A percentile compares a stretch with the other conserved stretches of the same genome.
phyloP scores from a whole-genome alignment of 1,140 invertebrate genomes.

The Drosophila leontia region DNA sequence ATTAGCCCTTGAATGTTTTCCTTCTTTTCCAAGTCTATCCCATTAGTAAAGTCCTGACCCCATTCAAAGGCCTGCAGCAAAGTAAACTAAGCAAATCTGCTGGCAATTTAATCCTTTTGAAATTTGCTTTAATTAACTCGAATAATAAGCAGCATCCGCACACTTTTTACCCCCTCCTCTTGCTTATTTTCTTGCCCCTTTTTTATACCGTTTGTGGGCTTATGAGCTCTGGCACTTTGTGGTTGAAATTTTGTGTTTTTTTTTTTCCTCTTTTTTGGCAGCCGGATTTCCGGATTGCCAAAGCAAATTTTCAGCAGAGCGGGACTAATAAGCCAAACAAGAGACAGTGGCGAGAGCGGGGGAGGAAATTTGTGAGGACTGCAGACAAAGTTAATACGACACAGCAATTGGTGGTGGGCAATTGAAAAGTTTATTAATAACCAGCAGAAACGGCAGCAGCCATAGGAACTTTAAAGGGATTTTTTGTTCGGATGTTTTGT shows the following conservation, averaged over 20 bases:
- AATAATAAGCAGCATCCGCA: conserved; percentile 66
- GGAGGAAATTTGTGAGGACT: background rate
- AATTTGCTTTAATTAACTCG: conserved; percentile 78
- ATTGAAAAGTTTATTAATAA: conserved; percentile 83
- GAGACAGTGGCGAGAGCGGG: conserved; percentile 12
- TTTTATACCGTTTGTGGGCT: conserved; percentile 68
- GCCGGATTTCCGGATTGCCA: conserved; percentile 68
- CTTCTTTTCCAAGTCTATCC: conserved; percentile 4
- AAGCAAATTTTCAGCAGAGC: conserved; percentile 55
- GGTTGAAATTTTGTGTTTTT: conserved; percentile 39
- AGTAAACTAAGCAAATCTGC: conserved; percentile 62
- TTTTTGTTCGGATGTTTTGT: conserved; percentile 7
- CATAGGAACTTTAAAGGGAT: conserved; percentile 49
- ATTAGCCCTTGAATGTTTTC: conserved; percentile 6
- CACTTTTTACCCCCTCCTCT: conserved; percentile 6
- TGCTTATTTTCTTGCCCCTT: conserved; percentile 21
- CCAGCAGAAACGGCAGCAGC: conserved; percentile 37
- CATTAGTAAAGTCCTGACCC: conserved; percentile 25
- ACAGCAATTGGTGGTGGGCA: conserved; percentile 70
- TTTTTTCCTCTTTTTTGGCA: conserved; percentile 34
- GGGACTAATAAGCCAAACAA: conserved; percentile 62
- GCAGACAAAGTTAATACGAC: conserved; percentile 69
- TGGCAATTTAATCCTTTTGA: conserved; percentile 74
- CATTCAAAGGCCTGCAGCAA: conserved; percentile 21
- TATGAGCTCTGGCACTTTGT: conserved; percentile 65